Evolutionary conservation across 2,888 invertebrate genomes (phyloP), one percentile per base, ranked within the genome.

Genomic region (Dysmachus trigonus): DNA sequence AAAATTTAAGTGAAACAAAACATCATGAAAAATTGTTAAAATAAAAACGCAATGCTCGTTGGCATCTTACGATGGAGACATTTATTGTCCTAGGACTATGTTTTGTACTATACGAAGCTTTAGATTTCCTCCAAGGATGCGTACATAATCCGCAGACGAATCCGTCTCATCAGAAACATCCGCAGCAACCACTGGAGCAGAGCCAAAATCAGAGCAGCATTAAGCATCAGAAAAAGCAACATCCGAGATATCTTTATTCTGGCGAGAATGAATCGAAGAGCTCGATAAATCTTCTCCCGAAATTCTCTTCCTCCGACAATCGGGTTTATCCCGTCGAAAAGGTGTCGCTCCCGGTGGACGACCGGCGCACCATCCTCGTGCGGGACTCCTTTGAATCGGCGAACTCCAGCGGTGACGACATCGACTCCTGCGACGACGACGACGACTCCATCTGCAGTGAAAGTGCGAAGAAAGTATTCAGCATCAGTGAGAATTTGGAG

Each of bases 101-200:
- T 93, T 93, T 95, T 91, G 92, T 95, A 90, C 94, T 95, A 90
- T 95, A 95, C 91, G 94, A 94, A 92, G 93, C 95, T 90, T 94
- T 94, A 91, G 94, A 95, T 91, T 93, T 95, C 90, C 93, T 95
- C 90, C 93, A 94, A 91, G 93, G 93, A 91, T 91, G 92, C 91
- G 90, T 91, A 86, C 91, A 90, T 90, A 92, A 90, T 89, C 90
- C 90, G 88, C 91, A 90, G 86, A 91, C 91, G 84, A 89, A 90
- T 86, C 89, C 77, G 81, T 88, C 71, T 51, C 90, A 89, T 90
- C 91, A 88, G 27, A 47, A 81, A 90, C 30, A 31, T 91, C 73
- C 88, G 90, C 91, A 88, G 27, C 71, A 81, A 90, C 30, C 73
- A 91, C 73, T 88, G 90, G 4, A 90, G 89, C 77, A 90, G 73